These are phyloP conservation scores for Caenorhabditis sp. DNA, from an alignment of 2,888 invertebrate species.

Conservation along the genomic window DNA sequence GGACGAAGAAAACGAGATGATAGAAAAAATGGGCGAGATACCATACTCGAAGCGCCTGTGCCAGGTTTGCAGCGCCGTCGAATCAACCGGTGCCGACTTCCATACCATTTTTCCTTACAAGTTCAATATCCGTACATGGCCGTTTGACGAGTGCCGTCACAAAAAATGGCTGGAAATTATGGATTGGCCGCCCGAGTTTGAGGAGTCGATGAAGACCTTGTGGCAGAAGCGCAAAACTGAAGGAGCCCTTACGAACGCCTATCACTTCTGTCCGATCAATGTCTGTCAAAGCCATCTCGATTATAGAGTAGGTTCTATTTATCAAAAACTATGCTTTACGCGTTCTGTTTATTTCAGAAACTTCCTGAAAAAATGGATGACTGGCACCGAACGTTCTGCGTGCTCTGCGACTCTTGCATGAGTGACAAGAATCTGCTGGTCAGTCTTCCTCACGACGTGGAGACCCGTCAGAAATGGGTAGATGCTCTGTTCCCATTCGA, in stretches of 20 bases:
- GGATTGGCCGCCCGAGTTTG: conserved; percentile 61
- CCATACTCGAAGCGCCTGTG: conserved; percentile 56
- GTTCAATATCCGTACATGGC: conserved; percentile 58
- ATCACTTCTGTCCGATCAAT: conserved; percentile 61
- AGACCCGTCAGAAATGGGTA: conserved; percentile 36
- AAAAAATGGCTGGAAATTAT: conserved; percentile 65
- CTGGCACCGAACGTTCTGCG: conserved; percentile 61
- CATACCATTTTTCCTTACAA: conserved; percentile 22
- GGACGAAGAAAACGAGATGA: conserved; percentile 61
- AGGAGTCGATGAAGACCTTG: conserved; percentile 60
- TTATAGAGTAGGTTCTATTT: conserved; percentile 40
- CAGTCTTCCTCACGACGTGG: conserved; percentile 48
- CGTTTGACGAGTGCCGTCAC: conserved; percentile 64
- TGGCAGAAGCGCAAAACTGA: conserved; percentile 61
- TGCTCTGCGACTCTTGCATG: conserved; percentile 61
- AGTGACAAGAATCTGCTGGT: conserved; percentile 54
- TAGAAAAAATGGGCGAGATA: conserved; percentile 48
- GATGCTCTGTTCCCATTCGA: conserved; percentile 39
- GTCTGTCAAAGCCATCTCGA: conserved; percentile 62
- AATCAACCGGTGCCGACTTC: conserved; percentile 32
- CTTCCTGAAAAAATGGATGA: conserved; percentile 57
- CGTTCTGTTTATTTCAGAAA: conserved; percentile 44
- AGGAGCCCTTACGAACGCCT: conserved; percentile 26
- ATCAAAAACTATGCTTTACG: too few relatives aligned
- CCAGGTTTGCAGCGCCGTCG: conserved; percentile 57